A percentile compares a stretch with the other conserved stretches of the same genome.
These are phyloP conservation scores for Penelope pileata DNA, from an alignment of 2,113 vertebrate genomes.

Conservation along the genomic window DNA sequence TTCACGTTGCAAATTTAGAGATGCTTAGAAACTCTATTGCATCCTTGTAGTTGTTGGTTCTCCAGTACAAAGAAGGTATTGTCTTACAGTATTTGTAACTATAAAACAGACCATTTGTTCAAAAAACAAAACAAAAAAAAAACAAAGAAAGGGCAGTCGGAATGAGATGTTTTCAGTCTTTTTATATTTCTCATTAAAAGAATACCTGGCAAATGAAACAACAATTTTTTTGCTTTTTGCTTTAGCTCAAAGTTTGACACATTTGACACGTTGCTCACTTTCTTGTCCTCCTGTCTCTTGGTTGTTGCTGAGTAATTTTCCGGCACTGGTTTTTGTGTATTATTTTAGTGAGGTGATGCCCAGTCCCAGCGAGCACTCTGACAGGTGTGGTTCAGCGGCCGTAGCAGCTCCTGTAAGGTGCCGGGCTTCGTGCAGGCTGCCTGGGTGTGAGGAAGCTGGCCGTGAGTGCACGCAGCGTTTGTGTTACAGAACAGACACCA, in stretches of 20 bases:
- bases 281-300: slow-evolving; percentile 1
- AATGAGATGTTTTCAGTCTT: slow-evolving; percentile 77
- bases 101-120: slow-evolving; percentile 74
- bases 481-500: background rate
- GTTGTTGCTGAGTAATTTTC: background rate
- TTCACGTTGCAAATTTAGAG: slow-evolving; percentile 56
- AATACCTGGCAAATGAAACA: slow-evolving; percentile 78
- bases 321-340: background rate
- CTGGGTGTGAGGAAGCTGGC: background rate
- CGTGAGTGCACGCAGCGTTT: background rate
- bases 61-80: slow-evolving; percentile 72
- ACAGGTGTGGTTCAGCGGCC: background rate
- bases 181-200: slow-evolving; percentile 83
- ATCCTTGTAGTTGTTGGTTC: slow-evolving; percentile 78
- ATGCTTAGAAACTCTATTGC: slow-evolving; percentile 69
- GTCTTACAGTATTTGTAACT: slow-evolving; percentile 77
- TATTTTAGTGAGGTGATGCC: background rate
- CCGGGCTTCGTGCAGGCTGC: background rate
- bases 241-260: slow-evolving; percentile 60
- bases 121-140: slow-evolving; percentile 13
- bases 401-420: background rate
- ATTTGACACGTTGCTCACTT: slow-evolving; percentile 25
- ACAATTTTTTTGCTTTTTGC: slow-evolving; percentile 69
- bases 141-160: slow-evolving; percentile 51
- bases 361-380: background rate